Evolutionary conservation across 2,888 invertebrate species (phyloP).

Genomic region (Campoplex nolae): DNA sequence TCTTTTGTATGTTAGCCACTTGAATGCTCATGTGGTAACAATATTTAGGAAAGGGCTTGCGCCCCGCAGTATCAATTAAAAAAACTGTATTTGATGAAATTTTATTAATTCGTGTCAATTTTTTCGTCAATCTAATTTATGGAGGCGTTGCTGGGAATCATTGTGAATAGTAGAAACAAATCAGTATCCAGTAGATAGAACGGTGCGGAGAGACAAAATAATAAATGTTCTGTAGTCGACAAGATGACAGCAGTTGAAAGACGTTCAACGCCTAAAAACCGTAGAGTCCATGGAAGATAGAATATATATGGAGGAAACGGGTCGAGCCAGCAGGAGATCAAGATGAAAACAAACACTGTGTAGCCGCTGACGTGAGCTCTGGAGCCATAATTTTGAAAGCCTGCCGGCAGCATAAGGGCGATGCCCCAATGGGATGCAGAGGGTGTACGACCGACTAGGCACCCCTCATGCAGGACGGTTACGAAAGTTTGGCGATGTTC

Average conservation of each 20-base stretch:
- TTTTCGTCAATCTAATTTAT: neutral
- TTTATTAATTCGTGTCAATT: neutral
- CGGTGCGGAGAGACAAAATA: neutral
- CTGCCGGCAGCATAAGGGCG: constrained; percentile 82
- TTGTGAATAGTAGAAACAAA: neutral
- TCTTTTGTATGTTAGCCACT: neutral
- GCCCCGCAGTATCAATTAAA: neutral
- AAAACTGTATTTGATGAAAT: neutral
- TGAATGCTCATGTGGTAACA: neutral
- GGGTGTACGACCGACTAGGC: constrained; percentile 36
- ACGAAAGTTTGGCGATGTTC: constrained; percentile 80
- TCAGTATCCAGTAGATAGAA: neutral
- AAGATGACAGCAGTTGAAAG: constrained; percentile 33
- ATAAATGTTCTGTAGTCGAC: constrained; percentile 19
- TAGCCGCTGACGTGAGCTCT: constrained; percentile 79
- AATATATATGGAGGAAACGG: constrained; percentile 15
- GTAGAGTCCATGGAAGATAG: constrained; percentile 1
- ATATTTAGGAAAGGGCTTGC: neutral
- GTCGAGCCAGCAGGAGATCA: constrained; percentile 55
- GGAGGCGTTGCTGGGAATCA: neutral
- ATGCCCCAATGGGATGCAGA: constrained; percentile 72
- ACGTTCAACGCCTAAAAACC: constrained; percentile 18
- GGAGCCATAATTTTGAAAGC: constrained; percentile 81
- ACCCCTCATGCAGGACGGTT: constrained; percentile 55
- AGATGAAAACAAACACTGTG: constrained; percentile 80